Evolutionary conservation across 2,888 invertebrate species (phyloP).

Genomic region (Dryomyza anilis): DNA sequence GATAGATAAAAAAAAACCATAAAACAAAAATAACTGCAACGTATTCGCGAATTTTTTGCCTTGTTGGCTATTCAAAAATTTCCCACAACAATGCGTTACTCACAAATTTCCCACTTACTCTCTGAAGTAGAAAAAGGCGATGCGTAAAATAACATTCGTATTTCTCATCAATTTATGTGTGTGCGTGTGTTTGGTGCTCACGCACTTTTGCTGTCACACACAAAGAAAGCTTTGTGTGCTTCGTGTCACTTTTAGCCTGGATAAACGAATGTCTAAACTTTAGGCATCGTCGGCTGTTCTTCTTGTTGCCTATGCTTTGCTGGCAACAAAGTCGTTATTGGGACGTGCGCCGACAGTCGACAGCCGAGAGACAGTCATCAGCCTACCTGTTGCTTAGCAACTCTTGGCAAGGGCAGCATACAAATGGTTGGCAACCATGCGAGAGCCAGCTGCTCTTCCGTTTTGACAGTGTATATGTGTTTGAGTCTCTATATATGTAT

Average conservation of each 20-base stretch:
- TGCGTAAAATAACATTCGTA: too few relatives aligned
- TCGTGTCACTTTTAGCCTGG: neutral
- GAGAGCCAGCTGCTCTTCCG: slow-evolving; percentile 1
- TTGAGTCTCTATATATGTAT: too few relatives aligned
- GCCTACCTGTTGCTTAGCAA: slow-evolving; percentile 57
- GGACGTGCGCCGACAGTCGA: neutral
- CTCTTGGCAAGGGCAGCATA: slow-evolving; percentile 33
- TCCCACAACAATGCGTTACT: too few relatives aligned
- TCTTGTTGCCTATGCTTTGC: neutral
- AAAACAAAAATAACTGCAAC: too few relatives aligned
- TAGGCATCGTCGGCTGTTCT: neutral
- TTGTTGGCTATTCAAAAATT: too few relatives aligned
- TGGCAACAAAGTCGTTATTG: neutral
- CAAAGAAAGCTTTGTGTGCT: neutral
- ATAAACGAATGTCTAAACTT: too few relatives aligned
- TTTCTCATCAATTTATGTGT: too few relatives aligned
- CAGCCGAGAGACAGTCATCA: too few relatives aligned
- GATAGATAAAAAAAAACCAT: too few relatives aligned
- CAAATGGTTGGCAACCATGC: neutral
- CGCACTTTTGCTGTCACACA: neutral
- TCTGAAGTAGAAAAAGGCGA: too few relatives aligned
- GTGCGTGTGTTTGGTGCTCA: neutral
- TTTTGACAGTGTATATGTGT: neutral
- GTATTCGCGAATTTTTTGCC: too few relatives aligned
- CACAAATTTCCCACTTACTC: too few relatives aligned